Percentiles rank a stretch among this genome's conserved stretches.
Evolutionary conservation across 2,797 vertebrate species (phyloP).

Genomic region (Acanthurus lineatus): DNA sequence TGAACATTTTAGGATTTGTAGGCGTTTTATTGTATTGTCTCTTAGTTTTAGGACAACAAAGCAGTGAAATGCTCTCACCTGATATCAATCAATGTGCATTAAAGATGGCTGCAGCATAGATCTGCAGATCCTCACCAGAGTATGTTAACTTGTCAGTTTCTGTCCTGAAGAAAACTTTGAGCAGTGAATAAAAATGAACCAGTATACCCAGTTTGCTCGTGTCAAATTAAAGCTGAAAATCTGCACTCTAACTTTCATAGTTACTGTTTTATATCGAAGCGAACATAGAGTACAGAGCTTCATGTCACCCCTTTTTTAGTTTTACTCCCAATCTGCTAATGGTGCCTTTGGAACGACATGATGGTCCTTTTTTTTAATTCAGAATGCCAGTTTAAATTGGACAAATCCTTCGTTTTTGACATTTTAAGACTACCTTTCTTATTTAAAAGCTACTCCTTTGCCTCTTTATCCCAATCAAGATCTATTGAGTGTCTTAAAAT

Average conservation of each 20-base stretch:
- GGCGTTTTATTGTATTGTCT: not conserved
- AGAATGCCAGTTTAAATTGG: slow-evolving; percentile 26
- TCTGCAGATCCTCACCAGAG: too few species aligned
- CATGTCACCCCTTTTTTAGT: slow-evolving; percentile 9
- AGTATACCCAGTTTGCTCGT: not conserved
- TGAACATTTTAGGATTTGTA: not conserved
- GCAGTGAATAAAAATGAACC: not conserved
- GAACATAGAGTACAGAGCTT: slow-evolving; percentile 9
- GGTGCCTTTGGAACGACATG: not conserved
- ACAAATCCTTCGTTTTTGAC: slow-evolving; percentile 2
- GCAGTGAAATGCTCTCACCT: too few species aligned
- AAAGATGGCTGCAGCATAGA: too few species aligned
- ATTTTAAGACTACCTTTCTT: slow-evolving; percentile 17
- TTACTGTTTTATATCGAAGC: slow-evolving; percentile 18
- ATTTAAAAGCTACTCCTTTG: not conserved
- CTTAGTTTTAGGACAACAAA: not conserved
- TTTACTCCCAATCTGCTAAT: slow-evolving; percentile 36
- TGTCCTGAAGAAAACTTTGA: not conserved
- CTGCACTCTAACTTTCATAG: slow-evolving; percentile 30
- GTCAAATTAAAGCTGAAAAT: slow-evolving; percentile 15
- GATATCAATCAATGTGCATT: too few species aligned
- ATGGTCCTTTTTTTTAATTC: slow-evolving; percentile 25
- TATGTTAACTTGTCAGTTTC: not conserved
- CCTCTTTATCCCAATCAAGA: slow-evolving; percentile 26
- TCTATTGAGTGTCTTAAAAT: slow-evolving; percentile 16